These are phyloP conservation scores for Pseudoips prasinana DNA, from an alignment of 2,888 invertebrate genomes.

Conservation along the genomic window DNA sequence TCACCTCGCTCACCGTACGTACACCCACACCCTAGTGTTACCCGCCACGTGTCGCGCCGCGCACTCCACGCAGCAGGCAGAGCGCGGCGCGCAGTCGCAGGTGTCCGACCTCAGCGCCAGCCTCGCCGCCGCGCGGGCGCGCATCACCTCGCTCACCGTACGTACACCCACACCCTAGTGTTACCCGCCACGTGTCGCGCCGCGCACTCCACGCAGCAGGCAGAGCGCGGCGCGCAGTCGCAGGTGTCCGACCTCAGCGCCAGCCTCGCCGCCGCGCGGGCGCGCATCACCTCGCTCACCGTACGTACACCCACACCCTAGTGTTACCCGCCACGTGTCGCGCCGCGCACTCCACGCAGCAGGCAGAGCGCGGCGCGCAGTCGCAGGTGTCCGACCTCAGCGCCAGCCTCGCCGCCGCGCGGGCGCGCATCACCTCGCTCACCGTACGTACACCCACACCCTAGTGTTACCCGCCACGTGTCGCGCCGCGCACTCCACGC, in stretches of 20 bases:
- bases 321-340: too few relatives aligned
- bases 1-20: conserved; percentile 62
- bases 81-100: conserved; percentile 57
- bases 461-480: too few relatives aligned
- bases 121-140: conserved; percentile 53
- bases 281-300: conserved; percentile 62
- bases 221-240: conserved; percentile 56
- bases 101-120: conserved; percentile 52
- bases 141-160: conserved; percentile 66
- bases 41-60: conserved; percentile 60
- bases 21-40: conserved; percentile 43
- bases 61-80: conserved; percentile 55
- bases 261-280: conserved; percentile 53
- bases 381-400: conserved; percentile 52
- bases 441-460: conserved; percentile 47
- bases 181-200: too few relatives aligned
- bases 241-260: conserved; percentile 55
- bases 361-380: conserved; percentile 60
- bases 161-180: too few relatives aligned
- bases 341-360: conserved; percentile 56
- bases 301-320: conserved; percentile 40
- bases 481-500: conserved; percentile 55
- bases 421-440: conserved; percentile 60
- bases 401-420: conserved; percentile 53
- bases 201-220: conserved; percentile 57